phyloP scores from a whole-genome alignment of 35 echinoderm and acorn worm species.

The Amphiura filiformis region DNA sequence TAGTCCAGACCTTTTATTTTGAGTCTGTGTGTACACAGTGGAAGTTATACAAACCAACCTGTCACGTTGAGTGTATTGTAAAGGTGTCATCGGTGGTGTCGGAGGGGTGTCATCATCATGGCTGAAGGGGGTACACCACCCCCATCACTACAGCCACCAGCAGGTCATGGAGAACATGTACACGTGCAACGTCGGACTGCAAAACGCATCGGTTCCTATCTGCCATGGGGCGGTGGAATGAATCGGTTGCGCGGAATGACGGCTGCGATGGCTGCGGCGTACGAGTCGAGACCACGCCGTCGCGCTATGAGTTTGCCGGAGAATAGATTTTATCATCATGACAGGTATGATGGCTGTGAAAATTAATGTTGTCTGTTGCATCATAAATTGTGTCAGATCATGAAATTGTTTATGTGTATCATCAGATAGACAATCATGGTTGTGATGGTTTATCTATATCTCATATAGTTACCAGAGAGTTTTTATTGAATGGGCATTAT shows the following conservation, averaged over 20 bases:
- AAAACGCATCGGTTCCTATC: background rate
- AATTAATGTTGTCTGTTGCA: background rate
- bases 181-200: background rate
- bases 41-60: no score
- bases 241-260: background rate
- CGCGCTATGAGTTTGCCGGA: background rate
- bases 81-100: no score
- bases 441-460: no score
- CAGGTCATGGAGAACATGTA: background rate
- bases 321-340: conserved; percentile 9
- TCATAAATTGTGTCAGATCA: no score
- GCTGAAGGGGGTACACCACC: background rate
- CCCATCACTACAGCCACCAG: background rate
- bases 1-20: no score
- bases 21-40: no score
- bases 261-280: background rate
- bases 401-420: no score
- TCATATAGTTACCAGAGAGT: no score
- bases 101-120: no score
- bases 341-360: background rate
- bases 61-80: no score
- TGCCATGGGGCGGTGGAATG: background rate
- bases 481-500: no score
- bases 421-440: no score
- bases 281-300: background rate